A percentile compares a stretch with the other conserved stretches of the same genome.
Conservation (phyloP, 2,888 invertebrate genomes). For the Mycalesis mineus region DNA sequence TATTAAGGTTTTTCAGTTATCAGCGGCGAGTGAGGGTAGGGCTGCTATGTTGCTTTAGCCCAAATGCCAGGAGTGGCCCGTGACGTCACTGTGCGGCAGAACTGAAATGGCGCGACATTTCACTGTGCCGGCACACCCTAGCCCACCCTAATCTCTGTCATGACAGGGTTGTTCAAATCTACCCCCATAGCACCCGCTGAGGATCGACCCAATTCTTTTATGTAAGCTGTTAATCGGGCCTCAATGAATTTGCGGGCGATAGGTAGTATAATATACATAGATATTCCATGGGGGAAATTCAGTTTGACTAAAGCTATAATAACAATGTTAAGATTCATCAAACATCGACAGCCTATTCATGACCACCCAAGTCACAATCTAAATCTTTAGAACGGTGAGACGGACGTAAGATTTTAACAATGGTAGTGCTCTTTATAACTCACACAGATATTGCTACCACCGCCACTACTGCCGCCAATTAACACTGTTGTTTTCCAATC, state of each 20-base stretch:
- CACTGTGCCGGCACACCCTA: conserved; percentile 64
- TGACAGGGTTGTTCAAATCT: conserved; percentile 57
- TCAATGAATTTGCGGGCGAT: conserved; percentile 22
- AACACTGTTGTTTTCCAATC: no score
- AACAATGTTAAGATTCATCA: no score
- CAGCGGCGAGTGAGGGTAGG: conserved; percentile 64
- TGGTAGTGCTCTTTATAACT: no score
- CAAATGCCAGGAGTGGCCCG: conserved; percentile 74
- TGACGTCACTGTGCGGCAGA: conserved; percentile 61
- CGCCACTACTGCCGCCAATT: no score
- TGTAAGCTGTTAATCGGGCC: conserved; percentile 36
- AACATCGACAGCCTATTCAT: no score
- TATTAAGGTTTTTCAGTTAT: conserved; percentile 68
- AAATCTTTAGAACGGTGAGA: no score
- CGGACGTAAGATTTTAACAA: no score
- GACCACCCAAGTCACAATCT: no score
- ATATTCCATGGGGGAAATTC: background rate
- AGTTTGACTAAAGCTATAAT: no score
- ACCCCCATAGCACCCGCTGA: conserved; percentile 47
- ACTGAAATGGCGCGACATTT: conserved; percentile 72
- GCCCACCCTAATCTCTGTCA: conserved; percentile 70
- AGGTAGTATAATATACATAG: background rate
- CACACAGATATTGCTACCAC: no score
- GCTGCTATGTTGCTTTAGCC: conserved; percentile 66
- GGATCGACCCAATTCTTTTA: conserved; percentile 49